These are phyloP conservation scores for Phalanger gymnotis DNA, from an alignment of 2,797 vertebrate species.

Conservation along the genomic window DNA sequence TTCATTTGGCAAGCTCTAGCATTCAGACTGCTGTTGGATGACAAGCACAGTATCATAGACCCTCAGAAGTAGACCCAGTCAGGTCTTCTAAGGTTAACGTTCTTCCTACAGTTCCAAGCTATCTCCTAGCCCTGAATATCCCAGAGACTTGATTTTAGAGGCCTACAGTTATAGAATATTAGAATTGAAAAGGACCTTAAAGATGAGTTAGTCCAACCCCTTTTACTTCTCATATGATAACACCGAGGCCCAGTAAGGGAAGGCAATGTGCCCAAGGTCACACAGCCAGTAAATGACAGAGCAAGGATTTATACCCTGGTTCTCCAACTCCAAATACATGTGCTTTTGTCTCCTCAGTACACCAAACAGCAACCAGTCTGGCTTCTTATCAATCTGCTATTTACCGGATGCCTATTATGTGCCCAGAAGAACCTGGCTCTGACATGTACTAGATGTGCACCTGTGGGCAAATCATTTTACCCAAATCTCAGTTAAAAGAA, in stretches of 20 bases:
- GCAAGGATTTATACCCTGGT: background rate
- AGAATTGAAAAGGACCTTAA: background rate
- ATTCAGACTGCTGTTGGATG: conserved; percentile 7
- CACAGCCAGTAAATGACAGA: background rate
- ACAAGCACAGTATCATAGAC: background rate
- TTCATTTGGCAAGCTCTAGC: conserved; percentile 35
- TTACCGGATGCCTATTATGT: background rate
- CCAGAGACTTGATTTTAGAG: background rate
- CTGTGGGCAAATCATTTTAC: background rate
- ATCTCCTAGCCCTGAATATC: background rate
- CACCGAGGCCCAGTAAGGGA: background rate
- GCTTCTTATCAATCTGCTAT: background rate
- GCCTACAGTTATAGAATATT: background rate
- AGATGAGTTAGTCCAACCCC: background rate
- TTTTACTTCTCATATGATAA: conserved; percentile 9
- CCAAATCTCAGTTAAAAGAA: background rate
- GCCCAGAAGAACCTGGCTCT: background rate
- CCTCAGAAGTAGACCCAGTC: background rate
- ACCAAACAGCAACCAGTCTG: background rate
- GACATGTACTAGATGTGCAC: background rate
- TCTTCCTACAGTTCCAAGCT: background rate
- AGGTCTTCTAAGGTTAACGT: background rate
- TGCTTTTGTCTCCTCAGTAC: background rate
- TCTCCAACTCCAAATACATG: background rate
- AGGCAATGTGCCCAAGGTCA: background rate